These are phyloP conservation scores for Rhipidura dahli DNA, from an alignment of 2,113 vertebrate genomes.

Conservation along the genomic window DNA sequence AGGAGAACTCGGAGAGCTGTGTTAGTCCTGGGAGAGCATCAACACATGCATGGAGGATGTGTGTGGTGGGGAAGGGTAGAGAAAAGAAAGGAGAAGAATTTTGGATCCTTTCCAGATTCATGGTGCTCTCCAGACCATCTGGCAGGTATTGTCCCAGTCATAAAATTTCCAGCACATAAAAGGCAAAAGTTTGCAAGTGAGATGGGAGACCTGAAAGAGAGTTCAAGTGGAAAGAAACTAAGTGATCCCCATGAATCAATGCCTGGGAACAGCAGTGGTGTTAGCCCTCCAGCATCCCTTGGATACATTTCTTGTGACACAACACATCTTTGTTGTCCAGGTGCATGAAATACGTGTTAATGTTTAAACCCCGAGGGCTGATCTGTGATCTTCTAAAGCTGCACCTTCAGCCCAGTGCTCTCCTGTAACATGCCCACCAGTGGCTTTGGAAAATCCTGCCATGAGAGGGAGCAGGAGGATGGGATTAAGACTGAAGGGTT, in stretches of 20 bases:
- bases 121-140: background rate
- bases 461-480: background rate
- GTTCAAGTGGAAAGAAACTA: background rate
- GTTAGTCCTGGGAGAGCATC: background rate
- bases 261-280: background rate
- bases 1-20: background rate
- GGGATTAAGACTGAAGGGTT: background rate
- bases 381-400: background rate
- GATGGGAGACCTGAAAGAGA: background rate
- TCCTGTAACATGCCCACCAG: rapidly evolving
- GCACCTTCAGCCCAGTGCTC: rapidly evolving
- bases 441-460: background rate
- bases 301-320: background rate
- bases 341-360: rapidly evolving
- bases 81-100: background rate
- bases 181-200: background rate
- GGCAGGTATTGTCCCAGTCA: background rate
- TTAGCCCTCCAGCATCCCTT: background rate
- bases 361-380: rapidly evolving
- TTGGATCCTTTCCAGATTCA: background rate
- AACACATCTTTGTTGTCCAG: background rate
- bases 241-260: rapidly evolving
- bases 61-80: background rate
- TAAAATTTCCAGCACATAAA: background rate
- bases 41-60: rapidly evolving